These are phyloP conservation scores for Acanthacorydalis orientalis DNA, from an alignment of 2,888 invertebrate species.

Conservation along the genomic window DNA sequence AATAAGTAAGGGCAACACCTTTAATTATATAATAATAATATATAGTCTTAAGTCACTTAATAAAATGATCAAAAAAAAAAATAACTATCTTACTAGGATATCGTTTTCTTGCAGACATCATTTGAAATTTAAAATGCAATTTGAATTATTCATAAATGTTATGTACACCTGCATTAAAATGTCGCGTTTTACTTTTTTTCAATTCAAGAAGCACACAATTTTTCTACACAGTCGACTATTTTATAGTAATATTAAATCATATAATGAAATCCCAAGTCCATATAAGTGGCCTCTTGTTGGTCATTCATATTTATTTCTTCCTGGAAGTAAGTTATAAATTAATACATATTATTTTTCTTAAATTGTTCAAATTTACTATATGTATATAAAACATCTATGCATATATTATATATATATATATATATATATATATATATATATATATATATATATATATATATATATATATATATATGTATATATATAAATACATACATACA, in stretches of 20 bases:
- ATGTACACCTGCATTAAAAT: too few relatives aligned
- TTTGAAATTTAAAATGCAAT: too few relatives aligned
- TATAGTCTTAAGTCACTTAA: too few relatives aligned
- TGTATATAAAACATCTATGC: background rate
- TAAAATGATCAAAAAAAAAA: too few relatives aligned
- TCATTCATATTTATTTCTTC: conserved; percentile 22
- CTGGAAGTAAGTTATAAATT: conserved; percentile 17
- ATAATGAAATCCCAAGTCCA: conserved; percentile 16
- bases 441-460: background rate
- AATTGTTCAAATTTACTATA: background rate
- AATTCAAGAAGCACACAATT: too few relatives aligned
- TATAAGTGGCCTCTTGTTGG: conserved; percentile 20
- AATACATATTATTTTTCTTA: background rate
- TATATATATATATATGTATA: background rate
- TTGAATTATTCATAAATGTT: too few relatives aligned
- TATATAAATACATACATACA: background rate
- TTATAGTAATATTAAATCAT: conserved; percentile 4
- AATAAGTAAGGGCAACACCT: too few relatives aligned
- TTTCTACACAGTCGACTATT: background rate
- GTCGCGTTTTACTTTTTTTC: too few relatives aligned
- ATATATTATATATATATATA: background rate
- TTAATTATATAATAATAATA: too few relatives aligned
- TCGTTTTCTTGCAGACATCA: too few relatives aligned
- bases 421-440: background rate
- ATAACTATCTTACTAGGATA: too few relatives aligned